Conservation (phyloP, 2,888 invertebrate species). For the Gibbula magus region DNA sequence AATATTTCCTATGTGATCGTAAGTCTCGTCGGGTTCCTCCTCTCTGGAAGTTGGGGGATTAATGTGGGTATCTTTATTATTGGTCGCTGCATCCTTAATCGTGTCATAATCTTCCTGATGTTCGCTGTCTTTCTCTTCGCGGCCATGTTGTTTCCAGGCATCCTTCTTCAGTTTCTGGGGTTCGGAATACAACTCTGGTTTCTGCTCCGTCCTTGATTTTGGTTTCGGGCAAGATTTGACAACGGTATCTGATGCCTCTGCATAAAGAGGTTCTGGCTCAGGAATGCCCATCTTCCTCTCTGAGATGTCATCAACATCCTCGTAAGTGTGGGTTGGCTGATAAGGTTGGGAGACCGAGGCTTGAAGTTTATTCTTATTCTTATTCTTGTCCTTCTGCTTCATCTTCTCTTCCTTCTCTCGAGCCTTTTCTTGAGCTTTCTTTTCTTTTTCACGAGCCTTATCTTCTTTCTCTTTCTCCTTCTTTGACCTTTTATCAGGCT, state of each 20-base stretch:
- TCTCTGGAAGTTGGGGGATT: not conserved
- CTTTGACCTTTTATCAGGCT: constrained; percentile 32
- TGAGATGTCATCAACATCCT: not conserved
- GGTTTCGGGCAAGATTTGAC: not conserved
- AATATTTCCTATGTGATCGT: constrained; percentile 24
- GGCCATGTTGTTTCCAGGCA: constrained; percentile 47
- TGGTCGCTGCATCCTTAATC: constrained; percentile 21
- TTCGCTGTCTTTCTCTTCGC: constrained; percentile 32
- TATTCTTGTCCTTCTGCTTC: constrained; percentile 27
- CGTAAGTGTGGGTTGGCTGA: not conserved
- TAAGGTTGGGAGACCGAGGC: not conserved
- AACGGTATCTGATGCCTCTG: not conserved
- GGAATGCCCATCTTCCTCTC: not conserved
- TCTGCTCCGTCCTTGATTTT: not conserved
- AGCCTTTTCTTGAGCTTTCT: constrained; percentile 18
- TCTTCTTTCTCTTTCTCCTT: constrained; percentile 31
- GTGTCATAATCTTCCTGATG: constrained; percentile 45
- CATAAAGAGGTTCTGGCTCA: constrained; percentile 25
- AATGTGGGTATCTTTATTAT: not conserved
- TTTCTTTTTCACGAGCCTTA: constrained; percentile 27
- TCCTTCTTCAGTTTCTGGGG: constrained; percentile 36
- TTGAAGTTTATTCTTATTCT: not conserved
- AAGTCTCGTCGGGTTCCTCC: constrained; percentile 19
- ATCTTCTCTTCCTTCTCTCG: constrained; percentile 29
- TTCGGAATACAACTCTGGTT: constrained; percentile 36